phyloP scores from a whole-genome alignment of 2,888 invertebrate genomes.

The Morpho helenor region DNA sequence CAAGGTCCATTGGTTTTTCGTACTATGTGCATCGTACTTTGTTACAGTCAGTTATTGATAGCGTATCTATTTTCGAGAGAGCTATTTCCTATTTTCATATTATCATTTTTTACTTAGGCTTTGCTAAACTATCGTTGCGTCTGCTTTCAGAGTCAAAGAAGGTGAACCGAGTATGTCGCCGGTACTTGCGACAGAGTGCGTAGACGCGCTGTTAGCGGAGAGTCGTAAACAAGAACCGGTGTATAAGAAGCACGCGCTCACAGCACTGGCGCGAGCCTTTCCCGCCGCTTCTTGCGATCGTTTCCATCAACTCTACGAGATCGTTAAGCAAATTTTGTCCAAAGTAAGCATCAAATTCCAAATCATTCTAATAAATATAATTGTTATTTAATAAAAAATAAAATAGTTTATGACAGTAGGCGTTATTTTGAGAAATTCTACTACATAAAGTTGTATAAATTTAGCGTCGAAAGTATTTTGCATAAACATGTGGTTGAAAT shows the following conservation, averaged over 20 bases:
- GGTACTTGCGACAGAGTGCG: slow-evolving; percentile 60
- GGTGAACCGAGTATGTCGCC: slow-evolving; percentile 51
- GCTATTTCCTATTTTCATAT: neutral
- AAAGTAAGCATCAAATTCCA: slow-evolving; percentile 64
- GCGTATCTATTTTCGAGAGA: neutral
- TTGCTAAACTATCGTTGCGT: no score
- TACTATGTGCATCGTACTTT: neutral
- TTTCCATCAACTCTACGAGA: slow-evolving; percentile 89
- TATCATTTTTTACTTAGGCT: no score
- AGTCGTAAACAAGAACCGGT: slow-evolving; percentile 88
- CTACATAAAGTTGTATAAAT: no score
- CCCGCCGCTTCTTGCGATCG: slow-evolving; percentile 85
- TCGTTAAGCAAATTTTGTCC: slow-evolving; percentile 84
- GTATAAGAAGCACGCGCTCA: slow-evolving; percentile 87
- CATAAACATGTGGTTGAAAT: no score
- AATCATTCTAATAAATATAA: no score
- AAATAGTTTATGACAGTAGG: no score
- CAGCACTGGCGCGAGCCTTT: slow-evolving; percentile 86
- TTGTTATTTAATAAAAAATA: no score
- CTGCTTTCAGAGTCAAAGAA: slow-evolving; percentile 51
- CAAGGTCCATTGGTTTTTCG: neutral
- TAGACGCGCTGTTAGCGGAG: slow-evolving; percentile 88
- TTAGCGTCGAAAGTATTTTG: no score
- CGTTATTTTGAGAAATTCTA: no score
- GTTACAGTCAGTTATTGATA: neutral